phyloP scores from a whole-genome alignment of 1,140 invertebrate species.

The Zaprionus tsacasi region DNA sequence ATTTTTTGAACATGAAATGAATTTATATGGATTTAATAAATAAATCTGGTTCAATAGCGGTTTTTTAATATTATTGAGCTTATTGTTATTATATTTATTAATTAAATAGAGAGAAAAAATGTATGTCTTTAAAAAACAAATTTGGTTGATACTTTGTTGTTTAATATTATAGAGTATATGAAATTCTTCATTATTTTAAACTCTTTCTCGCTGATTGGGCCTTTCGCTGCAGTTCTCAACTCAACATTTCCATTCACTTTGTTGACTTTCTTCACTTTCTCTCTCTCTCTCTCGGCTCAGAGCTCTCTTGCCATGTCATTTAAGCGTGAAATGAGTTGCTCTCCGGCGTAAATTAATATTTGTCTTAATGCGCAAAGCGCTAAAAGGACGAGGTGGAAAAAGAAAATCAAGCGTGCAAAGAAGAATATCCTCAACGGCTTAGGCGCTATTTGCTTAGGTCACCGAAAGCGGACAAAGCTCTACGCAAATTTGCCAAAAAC shows the following conservation, averaged over 20 bases:
- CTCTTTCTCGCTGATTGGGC: not conserved
- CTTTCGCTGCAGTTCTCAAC: conserved; percentile 1
- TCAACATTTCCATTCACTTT: conserved; percentile 27
- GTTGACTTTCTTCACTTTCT: conserved; percentile 26
- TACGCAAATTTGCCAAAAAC: conserved; percentile 12
- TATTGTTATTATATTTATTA: too few species aligned
- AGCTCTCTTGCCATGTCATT: conserved; percentile 43
- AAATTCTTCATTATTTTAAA: not conserved
- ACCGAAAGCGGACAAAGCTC: conserved; percentile 10
- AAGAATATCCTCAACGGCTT: conserved; percentile 29
- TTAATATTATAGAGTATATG: not conserved
- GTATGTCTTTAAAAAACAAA: too few species aligned
- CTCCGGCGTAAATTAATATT: conserved; percentile 63
- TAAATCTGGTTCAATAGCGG: too few species aligned
- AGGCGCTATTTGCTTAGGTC: conserved; percentile 56
- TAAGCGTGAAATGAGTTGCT: conserved; percentile 77
- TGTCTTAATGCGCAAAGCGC: conserved; percentile 19
- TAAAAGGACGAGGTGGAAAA: not conserved
- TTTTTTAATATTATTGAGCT: too few species aligned
- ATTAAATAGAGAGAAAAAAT: too few species aligned
- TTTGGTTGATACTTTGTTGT: too few species aligned
- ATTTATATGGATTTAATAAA: too few species aligned
- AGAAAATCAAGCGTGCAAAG: conserved; percentile 20
- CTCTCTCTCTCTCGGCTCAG: conserved; percentile 50
- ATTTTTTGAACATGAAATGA: too few species aligned